Percentiles rank a stretch among this genome's conserved stretches.
These are phyloP conservation scores for Neostethus bicornis DNA, from an alignment of 2,797 vertebrate species.

Conservation along the genomic window DNA sequence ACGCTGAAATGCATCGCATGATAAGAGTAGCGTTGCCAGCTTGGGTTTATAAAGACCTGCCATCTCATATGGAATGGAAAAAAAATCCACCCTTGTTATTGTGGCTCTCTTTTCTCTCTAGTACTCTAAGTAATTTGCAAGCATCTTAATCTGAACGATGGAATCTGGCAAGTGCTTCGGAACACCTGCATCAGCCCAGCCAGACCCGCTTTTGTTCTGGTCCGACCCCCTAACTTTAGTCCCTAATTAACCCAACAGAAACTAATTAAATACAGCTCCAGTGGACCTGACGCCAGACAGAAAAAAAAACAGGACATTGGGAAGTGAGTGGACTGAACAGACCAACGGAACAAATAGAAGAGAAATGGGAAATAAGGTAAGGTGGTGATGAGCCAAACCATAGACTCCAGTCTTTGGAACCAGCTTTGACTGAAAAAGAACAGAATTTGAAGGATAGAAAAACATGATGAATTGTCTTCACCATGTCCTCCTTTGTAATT, in stretches of 20 bases:
- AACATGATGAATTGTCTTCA: constrained; percentile 9
- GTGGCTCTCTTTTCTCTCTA: constrained; percentile 25
- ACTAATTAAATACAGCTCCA: constrained; percentile 83
- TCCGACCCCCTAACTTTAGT: constrained; percentile 78
- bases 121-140: constrained; percentile 60
- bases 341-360: constrained; percentile 47
- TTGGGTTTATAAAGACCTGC: neutral
- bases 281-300: constrained; percentile 65
- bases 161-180: constrained; percentile 74
- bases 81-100: constrained; percentile 31
- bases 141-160: constrained; percentile 77
- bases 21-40: constrained; percentile 9
- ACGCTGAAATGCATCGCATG: constrained; percentile 14
- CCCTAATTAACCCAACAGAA: constrained; percentile 84
- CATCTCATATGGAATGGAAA: constrained; percentile 27
- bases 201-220: constrained; percentile 78
- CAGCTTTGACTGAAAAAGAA: constrained; percentile 24
- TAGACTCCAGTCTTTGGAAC: constrained; percentile 47
- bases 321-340: constrained; percentile 34
- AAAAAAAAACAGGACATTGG: constrained; percentile 24
- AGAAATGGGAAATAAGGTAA: neutral
- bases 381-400: constrained; percentile 32
- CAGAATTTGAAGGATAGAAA: constrained; percentile 12
- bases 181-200: constrained; percentile 78
- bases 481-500: constrained; percentile 1